Percentiles rank a stretch among this genome's conserved stretches.
Conservation (phyloP, 1,140 invertebrate genomes). For the Drosophila sturtevanti region DNA sequence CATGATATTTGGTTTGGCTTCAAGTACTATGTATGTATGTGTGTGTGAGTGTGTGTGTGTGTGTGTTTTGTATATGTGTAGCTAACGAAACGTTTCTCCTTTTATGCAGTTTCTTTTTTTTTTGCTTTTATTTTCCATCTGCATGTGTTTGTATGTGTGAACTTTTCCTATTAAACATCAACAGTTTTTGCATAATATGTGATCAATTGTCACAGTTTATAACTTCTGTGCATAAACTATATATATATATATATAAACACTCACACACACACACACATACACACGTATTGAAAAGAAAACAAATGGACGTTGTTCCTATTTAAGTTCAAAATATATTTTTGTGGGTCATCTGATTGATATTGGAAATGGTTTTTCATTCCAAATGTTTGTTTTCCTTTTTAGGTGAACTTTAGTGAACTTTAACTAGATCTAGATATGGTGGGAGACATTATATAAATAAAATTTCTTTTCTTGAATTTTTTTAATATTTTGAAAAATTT, state of each 20-base stretch:
- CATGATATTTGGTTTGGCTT: background rate
- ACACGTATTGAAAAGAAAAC: background rate
- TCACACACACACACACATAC: background rate
- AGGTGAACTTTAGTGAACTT: too few species aligned
- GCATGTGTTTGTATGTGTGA: background rate
- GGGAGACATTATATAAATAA: too few species aligned
- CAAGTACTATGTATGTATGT: background rate
- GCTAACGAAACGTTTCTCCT: background rate
- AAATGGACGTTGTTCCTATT: background rate
- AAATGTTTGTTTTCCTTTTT: too few species aligned
- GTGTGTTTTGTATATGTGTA: background rate
- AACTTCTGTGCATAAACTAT: background rate
- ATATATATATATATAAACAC: background rate
- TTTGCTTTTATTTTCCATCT: too few species aligned
- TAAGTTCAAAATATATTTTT: too few species aligned
- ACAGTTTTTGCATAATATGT: background rate
- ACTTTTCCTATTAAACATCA: slow-evolving; percentile 5
- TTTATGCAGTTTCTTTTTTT: background rate
- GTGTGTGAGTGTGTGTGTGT: background rate
- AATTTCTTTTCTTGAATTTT: too few species aligned
- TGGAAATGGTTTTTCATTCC: too few species aligned
- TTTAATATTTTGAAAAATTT: too few species aligned
- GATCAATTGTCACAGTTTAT: slow-evolving; percentile 3
- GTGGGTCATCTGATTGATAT: too few species aligned
- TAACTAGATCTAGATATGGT: too few species aligned